Base-by-base conservation (phyloP, 1,140 invertebrate species). In the Bombus waltoni region DNA sequence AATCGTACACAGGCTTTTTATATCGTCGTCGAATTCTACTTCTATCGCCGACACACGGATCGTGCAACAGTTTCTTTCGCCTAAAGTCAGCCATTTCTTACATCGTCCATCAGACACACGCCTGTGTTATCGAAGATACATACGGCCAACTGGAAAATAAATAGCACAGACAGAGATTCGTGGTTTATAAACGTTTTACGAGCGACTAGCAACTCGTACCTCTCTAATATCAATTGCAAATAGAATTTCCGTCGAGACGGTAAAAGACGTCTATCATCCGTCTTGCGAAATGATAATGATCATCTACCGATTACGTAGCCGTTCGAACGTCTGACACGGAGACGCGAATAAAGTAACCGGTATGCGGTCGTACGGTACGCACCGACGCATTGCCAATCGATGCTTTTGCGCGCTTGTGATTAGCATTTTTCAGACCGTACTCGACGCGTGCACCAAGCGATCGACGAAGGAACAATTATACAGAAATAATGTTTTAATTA, bases 261-360 rank as follows among this genome's bases (percentile, higher is more conserved):
- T 35, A 38, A 86, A 86, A 80, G 76, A 82, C 71, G 53, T 83
- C 83, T 77, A 44, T 28, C 62, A 68, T 62, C 32, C 47, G 59
- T 74, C n/a, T 89, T 87, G 84, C 84, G 88, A 89, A 89, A 89
- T 86, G 72, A 86, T 89, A 86, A 89, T 80, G 75, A 89, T 89
- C 72, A 57, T 84, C 75, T 68, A 57, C 42, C 32, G 87, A 89
- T 89, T 89, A 89, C 83, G 79, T 86, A 89, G 71, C 72, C 79
- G 62, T 75, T 80, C 87, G 70, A 87, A 83, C 87, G 81, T 89
- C 84, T 87, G 84, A 35, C 65, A 81, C 70, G 79, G 71, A 13
- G 47, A 65, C 22, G 18, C 62, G 44, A 83, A 59, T 86, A 80
- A 89, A 89, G 38, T 38, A 38, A 57, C 44, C 47, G 10, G 42